Evolutionary conservation across 1,140 invertebrate species (phyloP).

Genomic region (Drosophila ficusphila): DNA sequence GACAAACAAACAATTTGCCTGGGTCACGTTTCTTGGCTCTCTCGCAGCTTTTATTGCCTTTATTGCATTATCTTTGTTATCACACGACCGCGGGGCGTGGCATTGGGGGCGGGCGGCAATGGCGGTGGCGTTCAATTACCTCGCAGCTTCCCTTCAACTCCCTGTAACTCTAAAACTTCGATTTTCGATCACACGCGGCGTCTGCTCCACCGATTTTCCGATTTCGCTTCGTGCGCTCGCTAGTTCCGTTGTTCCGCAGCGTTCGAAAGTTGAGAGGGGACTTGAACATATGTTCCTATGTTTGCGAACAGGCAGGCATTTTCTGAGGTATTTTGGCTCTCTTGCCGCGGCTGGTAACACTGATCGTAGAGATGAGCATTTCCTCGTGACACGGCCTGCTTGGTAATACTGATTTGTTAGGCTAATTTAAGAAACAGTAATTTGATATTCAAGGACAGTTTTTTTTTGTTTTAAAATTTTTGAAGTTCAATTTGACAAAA

Average conservation of each 20-base stretch:
- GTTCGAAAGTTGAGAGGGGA: conserved; percentile 6
- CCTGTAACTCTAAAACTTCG: background rate
- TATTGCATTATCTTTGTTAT: conserved; percentile 63
- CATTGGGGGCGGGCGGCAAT: background rate
- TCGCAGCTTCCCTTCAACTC: conserved; percentile 7
- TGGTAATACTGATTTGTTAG: too few relatives aligned
- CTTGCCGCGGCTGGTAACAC: too few relatives aligned
- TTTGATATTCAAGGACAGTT: too few relatives aligned
- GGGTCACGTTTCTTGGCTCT: conserved; percentile 70
- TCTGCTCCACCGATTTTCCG: conserved; percentile 7
- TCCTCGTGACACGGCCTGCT: too few relatives aligned
- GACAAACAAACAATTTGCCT: conserved; percentile 59
- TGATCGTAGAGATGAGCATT: too few relatives aligned
- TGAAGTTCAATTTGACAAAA: too few relatives aligned
- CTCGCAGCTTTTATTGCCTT: conserved; percentile 37
- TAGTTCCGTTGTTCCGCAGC: conserved; percentile 15
- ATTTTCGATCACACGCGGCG: conserved; percentile 45
- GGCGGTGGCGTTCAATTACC: conserved; percentile 12
- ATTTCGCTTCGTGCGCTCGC: conserved; percentile 12
- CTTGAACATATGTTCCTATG: conserved; percentile 4
- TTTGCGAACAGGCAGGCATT: too few relatives aligned
- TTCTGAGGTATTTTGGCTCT: too few relatives aligned
- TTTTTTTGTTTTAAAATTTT: too few relatives aligned
- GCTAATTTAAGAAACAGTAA: too few relatives aligned
- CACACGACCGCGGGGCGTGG: conserved; percentile 44